These are phyloP conservation scores for Burhinus bistriatus DNA, from an alignment of 2,113 vertebrate genomes.

Conservation along the genomic window DNA sequence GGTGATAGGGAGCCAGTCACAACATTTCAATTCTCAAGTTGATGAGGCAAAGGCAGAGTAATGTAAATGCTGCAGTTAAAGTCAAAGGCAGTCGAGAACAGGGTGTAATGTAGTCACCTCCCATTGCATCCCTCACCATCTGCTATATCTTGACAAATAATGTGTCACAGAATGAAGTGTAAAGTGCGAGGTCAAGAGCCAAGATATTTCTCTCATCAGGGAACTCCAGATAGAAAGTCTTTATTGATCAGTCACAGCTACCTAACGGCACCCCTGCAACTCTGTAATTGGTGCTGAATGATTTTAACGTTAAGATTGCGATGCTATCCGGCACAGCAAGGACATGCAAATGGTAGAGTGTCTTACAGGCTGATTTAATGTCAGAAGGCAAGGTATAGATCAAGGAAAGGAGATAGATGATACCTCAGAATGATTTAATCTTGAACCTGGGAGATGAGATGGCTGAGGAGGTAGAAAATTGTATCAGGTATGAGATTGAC, in stretches of 20 bases:
- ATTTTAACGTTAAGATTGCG: neutral
- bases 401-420: neutral
- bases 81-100: neutral
- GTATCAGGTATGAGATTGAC: neutral
- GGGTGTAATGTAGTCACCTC: neutral
- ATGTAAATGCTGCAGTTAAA: neutral
- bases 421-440: neutral
- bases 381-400: neutral
- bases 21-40: neutral
- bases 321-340: neutral
- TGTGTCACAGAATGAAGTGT: constrained; percentile 3
- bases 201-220: neutral
- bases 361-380: neutral
- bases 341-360: neutral
- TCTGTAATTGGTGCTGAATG: neutral
- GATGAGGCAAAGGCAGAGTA: neutral
- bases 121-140: neutral
- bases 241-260: constrained; percentile 15
- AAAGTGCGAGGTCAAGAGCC: constrained; percentile 22
- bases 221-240: neutral
- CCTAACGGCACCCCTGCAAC: neutral
- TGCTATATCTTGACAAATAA: neutral
- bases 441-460: neutral
- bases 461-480: neutral
- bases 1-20: neutral